A percentile compares a stretch with the other conserved stretches of the same genome.
phyloP scores from a whole-genome alignment of 2,797 vertebrate species.

The Tokudaia muenninki region DNA sequence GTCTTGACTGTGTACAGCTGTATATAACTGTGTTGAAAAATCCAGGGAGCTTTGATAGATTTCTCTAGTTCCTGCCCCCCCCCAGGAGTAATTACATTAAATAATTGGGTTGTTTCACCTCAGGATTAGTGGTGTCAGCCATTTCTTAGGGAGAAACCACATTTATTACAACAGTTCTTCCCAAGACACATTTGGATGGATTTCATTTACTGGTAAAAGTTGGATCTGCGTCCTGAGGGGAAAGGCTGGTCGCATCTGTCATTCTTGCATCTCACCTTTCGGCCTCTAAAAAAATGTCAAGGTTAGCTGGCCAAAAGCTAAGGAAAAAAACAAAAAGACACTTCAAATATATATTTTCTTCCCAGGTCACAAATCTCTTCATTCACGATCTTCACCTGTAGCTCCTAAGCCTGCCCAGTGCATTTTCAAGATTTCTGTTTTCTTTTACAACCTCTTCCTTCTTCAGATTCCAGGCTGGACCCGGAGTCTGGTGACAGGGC shows the following conservation, averaged over 20 bases:
- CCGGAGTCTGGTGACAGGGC: background rate
- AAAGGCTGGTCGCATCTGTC: background rate
- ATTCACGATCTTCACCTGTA: conserved; percentile 52
- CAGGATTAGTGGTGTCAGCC: conserved; percentile 45
- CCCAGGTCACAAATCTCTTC: conserved; percentile 37
- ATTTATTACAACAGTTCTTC: conserved; percentile 45
- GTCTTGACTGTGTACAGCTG: background rate
- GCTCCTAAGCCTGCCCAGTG: conserved; percentile 50
- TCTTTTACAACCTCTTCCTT: conserved; percentile 23
- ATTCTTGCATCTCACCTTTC: background rate
- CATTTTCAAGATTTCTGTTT: conserved; percentile 39
- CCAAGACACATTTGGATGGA: background rate
- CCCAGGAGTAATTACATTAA: background rate
- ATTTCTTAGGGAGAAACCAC: conserved; percentile 55
- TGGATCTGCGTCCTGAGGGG: background rate
- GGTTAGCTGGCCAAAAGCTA: conserved; percentile 41
- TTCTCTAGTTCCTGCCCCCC: background rate
- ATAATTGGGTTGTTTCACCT: conserved; percentile 40
- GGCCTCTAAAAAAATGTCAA: conserved; percentile 23
- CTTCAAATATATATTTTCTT: conserved; percentile 67
- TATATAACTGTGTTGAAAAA: conserved; percentile 32
- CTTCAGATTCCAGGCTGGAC: conserved; percentile 34
- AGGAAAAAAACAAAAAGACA: conserved; percentile 57
- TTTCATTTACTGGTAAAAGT: conserved; percentile 34
- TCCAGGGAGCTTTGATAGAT: background rate